Base-by-base conservation (phyloP, 1,140 invertebrate genomes). In the Neotoxoptera formosana region DNA sequence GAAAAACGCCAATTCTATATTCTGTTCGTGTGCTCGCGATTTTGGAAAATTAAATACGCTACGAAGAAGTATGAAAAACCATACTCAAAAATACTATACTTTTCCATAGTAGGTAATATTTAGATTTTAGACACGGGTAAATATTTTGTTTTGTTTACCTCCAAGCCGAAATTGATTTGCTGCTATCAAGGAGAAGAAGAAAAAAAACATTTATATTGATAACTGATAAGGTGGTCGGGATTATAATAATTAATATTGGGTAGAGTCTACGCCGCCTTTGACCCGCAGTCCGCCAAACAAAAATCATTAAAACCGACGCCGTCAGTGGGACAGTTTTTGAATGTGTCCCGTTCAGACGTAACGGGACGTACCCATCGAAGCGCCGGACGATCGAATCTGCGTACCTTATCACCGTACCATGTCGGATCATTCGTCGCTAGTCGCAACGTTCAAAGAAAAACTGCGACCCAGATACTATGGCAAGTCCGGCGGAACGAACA, bases 341-440 rank as follows among this genome's bases (percentile, higher is more conserved):
- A 84, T 41, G 41, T 84, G 9, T 23, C 23, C 83, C 34, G 83
- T 84, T 84, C 25, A 20, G 30, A 11, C 4, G 36, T n/a, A 48
- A 88, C 47, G 45, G 47, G n/a, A 88, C 45, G 30, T 48, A 17
- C 4, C 30, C 47, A 88, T 9, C 25, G 17, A n/a, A n/a, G 45
- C 20, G 9, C 11, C n/a, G 20, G 34, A 51, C 48, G 6, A 51
- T 30, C 17, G 20, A 48, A 7, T n/a, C 23, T n/a, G 17, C 21
- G n/a, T 36, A 53, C 23, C n/a, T n/a, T 1, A 23, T 17, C 7
- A 51, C n/a, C 8, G 25, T 25, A 41, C 30, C 25, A 91, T 91
- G 91, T 93, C 81, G 6, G 91, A 93, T 25, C 60, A 92, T 93
- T 93, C 81, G 14, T 93, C 91, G 7, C 17, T 93, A 25, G 91